Evolutionary conservation across 1,140 invertebrate species (phyloP).

Genomic region (Brachionus angularis): DNA sequence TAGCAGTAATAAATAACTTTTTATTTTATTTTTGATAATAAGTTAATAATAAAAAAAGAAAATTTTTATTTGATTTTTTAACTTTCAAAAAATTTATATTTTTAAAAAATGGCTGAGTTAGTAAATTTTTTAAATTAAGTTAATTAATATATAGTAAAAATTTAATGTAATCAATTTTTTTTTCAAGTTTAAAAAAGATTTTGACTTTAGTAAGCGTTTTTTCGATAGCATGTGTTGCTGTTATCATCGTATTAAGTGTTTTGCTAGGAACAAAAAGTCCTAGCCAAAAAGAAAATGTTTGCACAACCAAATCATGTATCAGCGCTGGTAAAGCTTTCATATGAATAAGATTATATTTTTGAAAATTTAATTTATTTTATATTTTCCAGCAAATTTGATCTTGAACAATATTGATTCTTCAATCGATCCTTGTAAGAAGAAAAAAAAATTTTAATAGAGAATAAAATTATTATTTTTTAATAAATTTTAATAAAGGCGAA

Average conservation of each 20-base stretch:
- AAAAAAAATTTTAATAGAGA: neutral
- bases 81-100: too few species aligned
- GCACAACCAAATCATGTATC: slow-evolving; percentile 13
- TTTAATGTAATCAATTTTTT: neutral
- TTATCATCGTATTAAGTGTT: slow-evolving; percentile 16
- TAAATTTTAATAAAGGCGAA: neutral
- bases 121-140: neutral
- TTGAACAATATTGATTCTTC: slow-evolving; percentile 27
- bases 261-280: neutral
- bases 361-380: neutral
- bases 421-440: slow-evolving; percentile 30
- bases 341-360: too few species aligned
- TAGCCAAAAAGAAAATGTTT: neutral
- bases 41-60: too few species aligned
- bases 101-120: slow-evolving; percentile 15
- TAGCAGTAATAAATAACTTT: too few species aligned
- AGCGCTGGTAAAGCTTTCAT: slow-evolving; percentile 19
- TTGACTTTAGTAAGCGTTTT: neutral
- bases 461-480: neutral
- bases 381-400: neutral
- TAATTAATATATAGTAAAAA: neutral
- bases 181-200: neutral
- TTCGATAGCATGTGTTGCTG: neutral
- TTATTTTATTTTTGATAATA: too few species aligned
- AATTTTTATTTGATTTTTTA: too few species aligned